Base-by-base conservation (phyloP, 2,797 vertebrate genomes). In the Ibycter americanus region DNA sequence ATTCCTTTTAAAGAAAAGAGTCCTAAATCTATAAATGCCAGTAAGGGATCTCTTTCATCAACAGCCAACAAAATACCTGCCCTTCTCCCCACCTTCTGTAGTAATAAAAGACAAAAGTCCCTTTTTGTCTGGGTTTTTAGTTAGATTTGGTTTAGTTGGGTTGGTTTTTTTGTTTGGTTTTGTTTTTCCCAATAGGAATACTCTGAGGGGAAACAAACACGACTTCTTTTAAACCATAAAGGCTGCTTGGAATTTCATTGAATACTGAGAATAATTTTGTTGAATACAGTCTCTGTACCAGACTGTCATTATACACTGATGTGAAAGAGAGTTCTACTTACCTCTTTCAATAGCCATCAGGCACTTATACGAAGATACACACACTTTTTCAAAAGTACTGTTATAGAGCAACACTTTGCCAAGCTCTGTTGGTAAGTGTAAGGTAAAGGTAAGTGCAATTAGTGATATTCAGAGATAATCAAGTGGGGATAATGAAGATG, bases 371-470 rank as follows among this genome's bases (percentile, higher is more conserved):
- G 65, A 72, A 85, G 65, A 58, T 40, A 20, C 2, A 36, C 25
- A n/a, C 16, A 18, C 44, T 51, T 92, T 85, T 63, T 73, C 42
- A 78, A 32, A 59, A 77, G 29, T 15, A 21, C 6, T 31, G 5
- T 72, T 68, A 32, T 0, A 58, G 36, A 91, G 14, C 22, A 85
- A 56, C 46, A 40, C 46, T 63, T 83, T 42, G 59, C 52, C 59
- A 70, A 27, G 65, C 38, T 85, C 44, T 62, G 55, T 19, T 67
- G 52, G 12, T 47, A 87, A 83, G 56, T 42, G 63, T 20, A 59
- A 80, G 25, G 63, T 93, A 91, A 92, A 85, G 92, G 88, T 95
- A 97, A 91, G 87, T 92, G 91, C 85, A 94, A 83, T 95, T 93
- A 96, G 34, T 58, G 36, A 83, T 78, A 90, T 51, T 54, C 68